These are phyloP conservation scores for Esox niger DNA, from an alignment of 2,113 vertebrate species.

Conservation along the genomic window DNA sequence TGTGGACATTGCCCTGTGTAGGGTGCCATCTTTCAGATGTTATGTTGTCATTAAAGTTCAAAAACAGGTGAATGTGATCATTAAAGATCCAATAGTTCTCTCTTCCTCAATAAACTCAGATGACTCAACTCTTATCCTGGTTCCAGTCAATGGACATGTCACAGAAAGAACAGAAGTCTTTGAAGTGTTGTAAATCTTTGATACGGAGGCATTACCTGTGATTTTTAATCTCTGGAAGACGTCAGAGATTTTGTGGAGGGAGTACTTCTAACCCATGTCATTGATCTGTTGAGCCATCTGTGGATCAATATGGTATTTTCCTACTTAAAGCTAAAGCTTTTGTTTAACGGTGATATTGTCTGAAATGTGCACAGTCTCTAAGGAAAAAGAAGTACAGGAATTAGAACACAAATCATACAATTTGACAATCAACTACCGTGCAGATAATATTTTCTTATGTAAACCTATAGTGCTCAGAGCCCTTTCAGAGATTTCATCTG, in stretches of 20 bases:
- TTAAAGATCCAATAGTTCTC: no score
- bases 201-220: neutral
- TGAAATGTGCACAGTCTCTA: neutral
- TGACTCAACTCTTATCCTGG: constrained; percentile 1
- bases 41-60: no score
- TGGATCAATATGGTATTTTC: neutral
- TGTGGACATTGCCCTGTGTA: no score
- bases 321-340: neutral
- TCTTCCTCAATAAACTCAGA: constrained; percentile 34
- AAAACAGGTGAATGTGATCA: no score
- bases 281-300: neutral
- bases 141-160: neutral
- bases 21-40: no score
- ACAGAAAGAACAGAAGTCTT: no score
- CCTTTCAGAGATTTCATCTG: no score
- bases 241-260: neutral
- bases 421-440: no score
- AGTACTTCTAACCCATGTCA: constrained; percentile 1
- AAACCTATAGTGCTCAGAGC: no score
- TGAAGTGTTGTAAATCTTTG: constrained; percentile 16
- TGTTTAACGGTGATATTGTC: neutral
- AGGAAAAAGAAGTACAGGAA: neutral
- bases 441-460: no score
- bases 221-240: neutral
- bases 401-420: neutral